phyloP scores from a whole-genome alignment of 2,888 invertebrate species.

The Acanthoscelides obtectus region DNA sequence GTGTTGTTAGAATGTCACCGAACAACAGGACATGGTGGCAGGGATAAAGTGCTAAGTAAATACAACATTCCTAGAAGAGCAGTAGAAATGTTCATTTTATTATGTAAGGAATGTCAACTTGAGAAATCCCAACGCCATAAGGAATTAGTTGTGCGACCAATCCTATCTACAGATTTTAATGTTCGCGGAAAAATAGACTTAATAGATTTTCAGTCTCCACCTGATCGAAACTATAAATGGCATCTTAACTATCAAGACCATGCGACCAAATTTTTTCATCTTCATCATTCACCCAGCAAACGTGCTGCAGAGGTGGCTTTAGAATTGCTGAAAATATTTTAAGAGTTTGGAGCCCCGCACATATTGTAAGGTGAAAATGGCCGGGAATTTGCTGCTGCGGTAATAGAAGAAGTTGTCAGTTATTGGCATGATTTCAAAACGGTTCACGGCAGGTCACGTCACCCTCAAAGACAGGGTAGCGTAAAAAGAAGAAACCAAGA shows the following conservation, averaged over 20 bases:
- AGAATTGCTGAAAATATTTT: slow-evolving; percentile 19
- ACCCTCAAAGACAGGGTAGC: slow-evolving; percentile 5
- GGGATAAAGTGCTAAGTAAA: background rate
- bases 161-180: background rate
- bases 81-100: background rate
- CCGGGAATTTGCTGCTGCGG: slow-evolving; percentile 9
- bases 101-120: too few species aligned
- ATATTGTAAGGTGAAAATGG: slow-evolving; percentile 24
- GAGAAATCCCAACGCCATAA: background rate
- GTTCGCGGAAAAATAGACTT: slow-evolving; percentile 13
- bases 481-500: slow-evolving; percentile 1
- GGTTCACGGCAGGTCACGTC: slow-evolving; percentile 1
- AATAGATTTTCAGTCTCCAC: slow-evolving; percentile 16
- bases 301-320: slow-evolving; percentile 9
- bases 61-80: background rate
- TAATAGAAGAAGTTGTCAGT: background rate
- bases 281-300: slow-evolving; percentile 14
- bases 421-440: background rate
- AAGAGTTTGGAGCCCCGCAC: slow-evolving; percentile 17
- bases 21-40: background rate
- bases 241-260: slow-evolving; percentile 19
- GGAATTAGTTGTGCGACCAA: background rate
- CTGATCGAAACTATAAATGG: slow-evolving; percentile 17
- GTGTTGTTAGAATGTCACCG: background rate
- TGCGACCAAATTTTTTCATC: slow-evolving; percentile 15